phyloP scores from a whole-genome alignment of 2,113 vertebrate genomes.

The Plecotus auritus region DNA sequence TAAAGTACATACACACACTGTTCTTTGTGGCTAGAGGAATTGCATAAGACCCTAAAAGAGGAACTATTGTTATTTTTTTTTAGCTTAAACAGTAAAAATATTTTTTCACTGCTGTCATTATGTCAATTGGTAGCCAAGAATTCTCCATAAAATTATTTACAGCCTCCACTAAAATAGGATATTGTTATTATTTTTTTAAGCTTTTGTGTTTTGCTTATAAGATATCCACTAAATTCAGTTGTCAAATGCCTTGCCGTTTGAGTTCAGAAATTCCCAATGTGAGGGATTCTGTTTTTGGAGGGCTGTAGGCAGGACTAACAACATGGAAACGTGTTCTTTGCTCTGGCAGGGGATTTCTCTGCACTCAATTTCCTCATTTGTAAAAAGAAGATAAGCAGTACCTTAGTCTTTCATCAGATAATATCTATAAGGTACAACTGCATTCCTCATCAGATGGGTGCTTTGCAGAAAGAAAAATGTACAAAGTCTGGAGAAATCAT shows the following conservation, averaged over 20 bases:
- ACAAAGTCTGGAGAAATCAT: not conserved
- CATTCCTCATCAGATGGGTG: not conserved
- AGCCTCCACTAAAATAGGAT: not conserved
- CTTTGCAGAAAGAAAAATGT: not conserved
- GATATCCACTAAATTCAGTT: not conserved
- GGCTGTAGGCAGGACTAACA: not conserved
- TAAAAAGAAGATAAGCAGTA: not conserved
- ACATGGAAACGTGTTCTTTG: not conserved
- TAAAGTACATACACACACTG: conserved; percentile 47
- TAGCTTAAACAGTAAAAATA: conserved; percentile 62
- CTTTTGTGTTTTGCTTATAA: not conserved
- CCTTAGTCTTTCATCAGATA: not conserved
- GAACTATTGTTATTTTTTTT: conserved; percentile 64
- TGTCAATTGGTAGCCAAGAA: conserved; percentile 12
- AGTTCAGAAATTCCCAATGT: not conserved
- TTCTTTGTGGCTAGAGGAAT: conserved; percentile 67
- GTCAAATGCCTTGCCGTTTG: not conserved
- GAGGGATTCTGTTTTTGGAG: not conserved
- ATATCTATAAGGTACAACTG: not conserved
- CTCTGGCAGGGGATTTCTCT: not conserved
- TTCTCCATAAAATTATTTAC: not conserved
- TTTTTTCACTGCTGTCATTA: conserved; percentile 34
- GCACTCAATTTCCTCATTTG: conserved; percentile 41
- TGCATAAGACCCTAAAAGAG: conserved; percentile 73
- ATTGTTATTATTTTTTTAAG: not conserved